Evolutionary conservation across 2,113 vertebrate species (phyloP).

Genomic region (Oxyruncus cristatus): DNA sequence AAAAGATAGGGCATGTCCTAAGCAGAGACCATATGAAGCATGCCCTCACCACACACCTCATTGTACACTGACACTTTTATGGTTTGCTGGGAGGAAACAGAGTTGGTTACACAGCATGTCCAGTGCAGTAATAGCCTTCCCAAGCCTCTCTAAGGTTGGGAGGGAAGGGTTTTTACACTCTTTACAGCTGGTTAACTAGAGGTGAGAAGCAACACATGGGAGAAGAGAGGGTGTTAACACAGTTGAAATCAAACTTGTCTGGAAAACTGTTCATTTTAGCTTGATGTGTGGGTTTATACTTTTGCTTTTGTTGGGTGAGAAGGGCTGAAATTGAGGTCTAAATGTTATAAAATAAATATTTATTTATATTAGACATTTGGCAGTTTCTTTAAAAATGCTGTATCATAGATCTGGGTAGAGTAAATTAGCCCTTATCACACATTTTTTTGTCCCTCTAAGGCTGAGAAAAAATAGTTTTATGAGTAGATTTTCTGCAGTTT

Average conservation of each 20-base stretch:
- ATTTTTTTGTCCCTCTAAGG: background rate
- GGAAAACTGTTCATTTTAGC: background rate
- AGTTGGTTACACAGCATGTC: background rate
- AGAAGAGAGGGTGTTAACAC: background rate
- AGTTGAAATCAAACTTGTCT: background rate
- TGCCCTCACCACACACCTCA: background rate
- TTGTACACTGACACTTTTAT: background rate
- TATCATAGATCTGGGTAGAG: background rate
- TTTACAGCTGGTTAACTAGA: background rate
- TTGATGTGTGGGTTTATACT: background rate
- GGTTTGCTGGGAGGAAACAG: background rate
- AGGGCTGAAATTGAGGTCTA: background rate
- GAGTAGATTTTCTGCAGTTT: background rate
- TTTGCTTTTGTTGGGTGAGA: background rate
- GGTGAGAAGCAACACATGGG: background rate
- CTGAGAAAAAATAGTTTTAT: background rate
- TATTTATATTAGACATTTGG: background rate
- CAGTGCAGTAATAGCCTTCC: background rate
- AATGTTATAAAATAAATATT: background rate
- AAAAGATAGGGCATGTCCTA: background rate
- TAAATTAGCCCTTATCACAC: background rate
- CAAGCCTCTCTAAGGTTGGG: background rate
- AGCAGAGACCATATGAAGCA: background rate
- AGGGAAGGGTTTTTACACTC: background rate
- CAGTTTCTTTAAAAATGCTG: background rate